Evolutionary conservation across 2,888 invertebrate species (phyloP), one percentile per base, ranked within the genome.

Genomic region (Ferrisia virgata): DNA sequence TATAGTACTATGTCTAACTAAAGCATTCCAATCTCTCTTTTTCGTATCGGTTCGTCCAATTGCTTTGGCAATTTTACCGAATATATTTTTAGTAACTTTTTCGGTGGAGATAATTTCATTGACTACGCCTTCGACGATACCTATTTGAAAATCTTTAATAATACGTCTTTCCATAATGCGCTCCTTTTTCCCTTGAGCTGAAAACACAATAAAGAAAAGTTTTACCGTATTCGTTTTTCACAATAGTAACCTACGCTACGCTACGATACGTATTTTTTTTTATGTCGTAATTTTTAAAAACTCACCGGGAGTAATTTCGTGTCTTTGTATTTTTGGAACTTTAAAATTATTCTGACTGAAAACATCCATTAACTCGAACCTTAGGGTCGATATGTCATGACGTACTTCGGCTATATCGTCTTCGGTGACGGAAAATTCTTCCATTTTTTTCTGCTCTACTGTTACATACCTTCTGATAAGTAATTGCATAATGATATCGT

Each of bases 341-440:
- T 92, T 91, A 94, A 95, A 96, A 80, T 96, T 96, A 88, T 98
- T 98, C 86, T 93, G 93, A 84, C 93, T 91, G 13, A 98, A 92
- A 87, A 98, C 97, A 87, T 97, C 97, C 84, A 98, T 93, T 28
- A 98, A 90, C 88, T 98, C 98, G 88, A 94, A 98, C 86, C 97
- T 91, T 86, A 98, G 91, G 4, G 96, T 94, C n/a, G 96, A 97
- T 86, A 98, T 97, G 88, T 98, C 98, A 88, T 98, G 98, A 87
- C 98, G 92, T 87, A 98, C 96, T 90, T 99, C 99, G 92, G 97
- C 97, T 86, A 99, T 95, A 89, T 99, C 98, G 89, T 99, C 99
- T 88, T 98, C 98, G 0, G 96, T 97, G 31, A 98, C 95, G 9
- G 96, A 96, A 85, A 93, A 95, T 84, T 96, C 96, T 88, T 98